A percentile compares a stretch with the other conserved stretches of the same genome.
These are phyloP conservation scores for Peromyscus californicus DNA, from an alignment of 2,113 vertebrate species.

Conservation along the genomic window DNA sequence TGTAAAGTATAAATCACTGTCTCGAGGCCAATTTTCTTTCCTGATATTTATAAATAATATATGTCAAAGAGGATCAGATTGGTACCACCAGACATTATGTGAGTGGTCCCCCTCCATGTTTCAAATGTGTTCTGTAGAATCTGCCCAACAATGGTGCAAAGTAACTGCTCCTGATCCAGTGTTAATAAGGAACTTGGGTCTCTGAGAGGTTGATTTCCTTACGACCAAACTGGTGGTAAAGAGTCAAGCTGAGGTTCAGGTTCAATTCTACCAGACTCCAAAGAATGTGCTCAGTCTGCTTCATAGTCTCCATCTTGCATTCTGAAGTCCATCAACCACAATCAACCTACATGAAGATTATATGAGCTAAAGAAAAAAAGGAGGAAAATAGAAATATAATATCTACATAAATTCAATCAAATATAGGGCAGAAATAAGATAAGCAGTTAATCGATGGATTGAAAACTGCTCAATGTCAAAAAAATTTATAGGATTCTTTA, in stretches of 20 bases:
- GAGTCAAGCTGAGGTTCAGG: background rate
- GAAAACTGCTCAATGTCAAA: conserved; percentile 3
- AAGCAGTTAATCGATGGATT: background rate
- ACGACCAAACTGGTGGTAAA: background rate
- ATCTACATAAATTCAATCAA: conserved; percentile 18
- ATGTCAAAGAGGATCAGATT: background rate
- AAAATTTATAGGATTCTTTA: conserved; percentile 37
- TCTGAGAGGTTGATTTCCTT: background rate
- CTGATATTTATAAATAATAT: background rate
- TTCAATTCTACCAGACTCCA: background rate
- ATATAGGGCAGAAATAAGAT: conserved; percentile 32
- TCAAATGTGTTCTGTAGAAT: background rate
- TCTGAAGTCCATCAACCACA: background rate
- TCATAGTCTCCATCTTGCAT: background rate
- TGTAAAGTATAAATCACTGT: background rate
- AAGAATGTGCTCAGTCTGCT: background rate
- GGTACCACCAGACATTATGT: background rate
- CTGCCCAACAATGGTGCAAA: background rate
- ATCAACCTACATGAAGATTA: background rate
- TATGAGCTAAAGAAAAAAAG: background rate
- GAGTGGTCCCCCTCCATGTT: background rate
- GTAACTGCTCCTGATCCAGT: background rate
- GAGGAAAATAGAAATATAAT: background rate
- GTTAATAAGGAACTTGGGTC: background rate
- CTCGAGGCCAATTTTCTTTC: background rate